phyloP scores from a whole-genome alignment of 2,113 vertebrate species.

The Empidonax traillii region DNA sequence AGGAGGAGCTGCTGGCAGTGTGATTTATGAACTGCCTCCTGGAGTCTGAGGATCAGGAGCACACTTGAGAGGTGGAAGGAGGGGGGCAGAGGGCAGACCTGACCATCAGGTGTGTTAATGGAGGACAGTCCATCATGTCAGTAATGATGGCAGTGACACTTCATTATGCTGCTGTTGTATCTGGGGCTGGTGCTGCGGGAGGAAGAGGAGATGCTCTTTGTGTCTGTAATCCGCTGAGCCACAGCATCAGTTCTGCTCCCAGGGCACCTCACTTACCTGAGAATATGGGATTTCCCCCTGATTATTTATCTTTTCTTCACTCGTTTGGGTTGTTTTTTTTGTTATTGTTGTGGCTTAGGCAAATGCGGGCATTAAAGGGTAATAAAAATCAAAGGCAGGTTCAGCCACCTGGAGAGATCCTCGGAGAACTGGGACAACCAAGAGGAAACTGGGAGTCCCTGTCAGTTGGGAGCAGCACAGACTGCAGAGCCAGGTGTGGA shows the following conservation, averaged over 20 bases:
- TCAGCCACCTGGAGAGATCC: not conserved
- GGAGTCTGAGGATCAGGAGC: not conserved
- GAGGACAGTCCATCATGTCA: not conserved
- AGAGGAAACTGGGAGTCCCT: not conserved
- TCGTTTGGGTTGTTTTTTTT: not conserved
- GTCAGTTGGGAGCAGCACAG: not conserved
- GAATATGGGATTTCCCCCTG: not conserved
- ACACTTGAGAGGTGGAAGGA: not conserved
- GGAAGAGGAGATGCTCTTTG: not conserved
- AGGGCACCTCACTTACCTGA: not conserved
- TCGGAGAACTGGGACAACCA: not conserved
- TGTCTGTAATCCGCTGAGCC: not conserved
- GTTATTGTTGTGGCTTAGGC: not conserved
- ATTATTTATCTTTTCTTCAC: not conserved
- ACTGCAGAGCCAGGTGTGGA: not conserved
- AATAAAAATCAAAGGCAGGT: not conserved
- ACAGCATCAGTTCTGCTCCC: fast-evolving
- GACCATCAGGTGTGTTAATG: not conserved
- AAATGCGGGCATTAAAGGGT: not conserved
- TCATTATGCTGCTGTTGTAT: not conserved
- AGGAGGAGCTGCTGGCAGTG: not conserved
- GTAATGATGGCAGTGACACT: not conserved
- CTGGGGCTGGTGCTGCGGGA: not conserved
- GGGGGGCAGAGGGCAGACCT: not conserved
- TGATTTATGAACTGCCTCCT: not conserved